These are phyloP conservation scores for Emys orbicularis DNA, from an alignment of 2,797 vertebrate species.

Conservation along the genomic window DNA sequence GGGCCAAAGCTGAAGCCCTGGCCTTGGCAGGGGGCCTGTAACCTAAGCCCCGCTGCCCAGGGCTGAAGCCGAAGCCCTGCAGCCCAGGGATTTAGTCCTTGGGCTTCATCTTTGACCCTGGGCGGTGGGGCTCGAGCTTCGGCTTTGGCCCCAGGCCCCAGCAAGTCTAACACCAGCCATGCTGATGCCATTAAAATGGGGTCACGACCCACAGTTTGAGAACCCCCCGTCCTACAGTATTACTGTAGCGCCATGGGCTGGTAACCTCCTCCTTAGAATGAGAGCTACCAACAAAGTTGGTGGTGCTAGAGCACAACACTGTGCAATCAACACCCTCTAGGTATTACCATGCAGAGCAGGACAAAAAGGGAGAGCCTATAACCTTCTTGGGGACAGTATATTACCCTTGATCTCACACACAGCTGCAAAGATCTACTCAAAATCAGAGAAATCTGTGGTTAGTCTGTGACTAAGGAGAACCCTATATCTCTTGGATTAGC, in stretches of 20 bases:
- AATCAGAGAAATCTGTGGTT: background rate
- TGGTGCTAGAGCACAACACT: background rate
- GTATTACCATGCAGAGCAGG: background rate
- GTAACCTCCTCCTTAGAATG: background rate
- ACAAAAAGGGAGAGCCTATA: background rate
- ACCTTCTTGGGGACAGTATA: background rate
- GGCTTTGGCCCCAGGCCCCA: no score
- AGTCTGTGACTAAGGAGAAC: background rate
- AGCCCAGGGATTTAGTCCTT: no score
- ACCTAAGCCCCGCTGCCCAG: no score
- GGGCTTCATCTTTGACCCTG: no score
- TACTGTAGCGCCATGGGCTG: background rate
- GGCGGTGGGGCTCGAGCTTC: no score
- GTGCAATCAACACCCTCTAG: background rate
- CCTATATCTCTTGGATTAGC: background rate
- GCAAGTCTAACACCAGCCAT: no score
- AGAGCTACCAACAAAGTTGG: background rate
- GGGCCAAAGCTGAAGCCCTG: no score
- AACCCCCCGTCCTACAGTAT: background rate
- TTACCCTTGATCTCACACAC: background rate
- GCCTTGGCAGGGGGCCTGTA: no score
- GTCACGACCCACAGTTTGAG: no score
- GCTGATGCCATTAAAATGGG: no score
- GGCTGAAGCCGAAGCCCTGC: no score
- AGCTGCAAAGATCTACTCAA: background rate